Percentiles rank a stretch among this genome's conserved stretches.
phyloP scores from a whole-genome alignment of 2,888 invertebrate species.

The Pheosia tremula region DNA sequence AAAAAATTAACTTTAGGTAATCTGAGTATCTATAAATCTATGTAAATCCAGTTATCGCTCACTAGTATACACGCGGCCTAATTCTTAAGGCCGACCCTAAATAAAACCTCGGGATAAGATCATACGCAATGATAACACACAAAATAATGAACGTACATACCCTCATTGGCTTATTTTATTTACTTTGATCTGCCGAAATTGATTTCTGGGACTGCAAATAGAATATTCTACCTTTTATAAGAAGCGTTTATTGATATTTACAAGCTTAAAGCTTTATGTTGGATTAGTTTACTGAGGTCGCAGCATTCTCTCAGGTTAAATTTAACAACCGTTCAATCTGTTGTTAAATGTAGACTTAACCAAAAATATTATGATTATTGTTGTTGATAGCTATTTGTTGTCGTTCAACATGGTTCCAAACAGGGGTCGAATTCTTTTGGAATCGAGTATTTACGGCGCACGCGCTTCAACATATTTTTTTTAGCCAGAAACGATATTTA shows the following conservation, averaged over 20 bases:
- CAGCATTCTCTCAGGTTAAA: too few relatives aligned
- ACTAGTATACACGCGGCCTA: not conserved
- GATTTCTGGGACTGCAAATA: constrained; percentile 12
- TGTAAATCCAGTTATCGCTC: not conserved
- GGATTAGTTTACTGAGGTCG: not conserved
- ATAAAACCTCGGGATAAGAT: constrained; percentile 4
- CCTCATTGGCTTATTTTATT: constrained; percentile 6
- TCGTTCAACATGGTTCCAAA: too few relatives aligned
- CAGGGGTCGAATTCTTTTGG: too few relatives aligned
- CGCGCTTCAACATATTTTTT: too few relatives aligned
- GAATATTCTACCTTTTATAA: constrained; percentile 7
- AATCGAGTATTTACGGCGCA: too few relatives aligned
- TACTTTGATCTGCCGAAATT: constrained; percentile 11
- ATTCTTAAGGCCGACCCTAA: constrained; percentile 1
- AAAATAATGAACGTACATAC: constrained; percentile 16
- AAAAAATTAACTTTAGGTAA: too few relatives aligned
- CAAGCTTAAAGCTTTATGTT: not conserved
- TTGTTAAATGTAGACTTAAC: too few relatives aligned
- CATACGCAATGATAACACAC: constrained; percentile 11
- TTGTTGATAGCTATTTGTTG: too few relatives aligned
- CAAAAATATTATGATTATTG: too few relatives aligned
- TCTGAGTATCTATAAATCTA: not conserved
- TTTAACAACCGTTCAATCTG: too few relatives aligned
- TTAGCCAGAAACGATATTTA: too few relatives aligned
- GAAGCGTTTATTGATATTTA: not conserved